Evolutionary conservation across 2,797 vertebrate species (phyloP).

Genomic region (Pseudomugil tenellus): DNA sequence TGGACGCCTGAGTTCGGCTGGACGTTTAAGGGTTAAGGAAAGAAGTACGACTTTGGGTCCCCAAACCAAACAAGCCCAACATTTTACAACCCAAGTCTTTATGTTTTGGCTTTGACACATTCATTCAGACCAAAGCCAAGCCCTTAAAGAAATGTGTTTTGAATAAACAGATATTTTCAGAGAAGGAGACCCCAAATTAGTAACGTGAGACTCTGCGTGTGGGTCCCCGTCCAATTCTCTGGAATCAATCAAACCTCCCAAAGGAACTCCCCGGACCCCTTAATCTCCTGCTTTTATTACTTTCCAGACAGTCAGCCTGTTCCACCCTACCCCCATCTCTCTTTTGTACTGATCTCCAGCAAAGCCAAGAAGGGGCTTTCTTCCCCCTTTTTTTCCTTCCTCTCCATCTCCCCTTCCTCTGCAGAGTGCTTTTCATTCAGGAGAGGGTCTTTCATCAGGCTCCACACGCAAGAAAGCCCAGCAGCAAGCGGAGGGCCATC

Average conservation of each 20-base stretch:
- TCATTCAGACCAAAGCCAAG: constrained; percentile 42
- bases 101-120: constrained; percentile 54
- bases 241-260: constrained; percentile 87
- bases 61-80: constrained; percentile 13
- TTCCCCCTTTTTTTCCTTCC: constrained; percentile 17
- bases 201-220: constrained; percentile 83
- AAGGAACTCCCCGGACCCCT: constrained; percentile 83
- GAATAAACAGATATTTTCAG: constrained; percentile 83
- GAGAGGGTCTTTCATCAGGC: constrained; percentile 82
- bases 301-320: constrained; percentile 86
- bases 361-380: constrained; percentile 80
- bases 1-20: constrained; percentile 17
- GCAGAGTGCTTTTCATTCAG: constrained; percentile 80
- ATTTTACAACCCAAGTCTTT: constrained; percentile 14
- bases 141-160: constrained; percentile 76
- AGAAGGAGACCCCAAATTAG: constrained; percentile 83
- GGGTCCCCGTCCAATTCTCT: constrained; percentile 83
- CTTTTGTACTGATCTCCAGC: constrained; percentile 86
- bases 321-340: constrained; percentile 85
- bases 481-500: constrained; percentile 59
- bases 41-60: constrained; percentile 13
- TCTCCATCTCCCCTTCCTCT: constrained; percentile 63
- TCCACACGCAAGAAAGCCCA: constrained; percentile 73
- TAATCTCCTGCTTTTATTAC: constrained; percentile 90
- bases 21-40: constrained; percentile 30